phyloP scores from a whole-genome alignment of 2,113 vertebrate species.

The Oplegnathus fasciatus region DNA sequence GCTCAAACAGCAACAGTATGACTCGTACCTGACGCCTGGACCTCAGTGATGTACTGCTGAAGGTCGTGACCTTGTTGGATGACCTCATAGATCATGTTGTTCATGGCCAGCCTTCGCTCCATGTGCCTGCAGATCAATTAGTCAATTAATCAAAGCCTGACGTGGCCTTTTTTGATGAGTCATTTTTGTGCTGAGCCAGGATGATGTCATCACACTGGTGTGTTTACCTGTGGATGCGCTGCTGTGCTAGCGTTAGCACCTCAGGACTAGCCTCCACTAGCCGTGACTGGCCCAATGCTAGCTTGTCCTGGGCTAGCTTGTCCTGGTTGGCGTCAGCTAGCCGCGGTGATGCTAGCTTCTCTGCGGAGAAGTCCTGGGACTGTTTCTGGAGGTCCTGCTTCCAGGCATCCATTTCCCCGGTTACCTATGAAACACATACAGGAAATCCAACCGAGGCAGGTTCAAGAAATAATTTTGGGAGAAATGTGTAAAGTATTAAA shows the following conservation, averaged over 20 bases:
- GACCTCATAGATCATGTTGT: constrained; percentile 98
- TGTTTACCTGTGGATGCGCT: constrained; percentile 88
- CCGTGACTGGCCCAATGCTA: constrained; percentile 67
- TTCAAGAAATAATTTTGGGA: not conserved
- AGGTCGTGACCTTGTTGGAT: constrained; percentile 98
- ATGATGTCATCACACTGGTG: not conserved
- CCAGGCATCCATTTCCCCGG: constrained; percentile 96
- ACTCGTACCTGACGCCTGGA: constrained; percentile 93
- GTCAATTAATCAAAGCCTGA: not conserved
- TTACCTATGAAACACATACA: constrained; percentile 85
- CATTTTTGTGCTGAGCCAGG: not conserved
- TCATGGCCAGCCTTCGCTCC: constrained; percentile 96
- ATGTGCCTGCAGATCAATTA: constrained; percentile 86
- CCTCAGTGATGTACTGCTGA: constrained; percentile 98
- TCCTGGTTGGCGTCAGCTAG: constrained; percentile 79
- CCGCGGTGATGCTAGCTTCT: constrained; percentile 91
- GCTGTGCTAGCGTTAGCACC: constrained; percentile 88
- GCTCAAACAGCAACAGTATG: not conserved
- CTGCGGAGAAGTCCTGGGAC: constrained; percentile 94
- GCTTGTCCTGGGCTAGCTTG: constrained; percentile 72
- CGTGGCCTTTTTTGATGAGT: no score
- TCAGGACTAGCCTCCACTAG: constrained; percentile 73
- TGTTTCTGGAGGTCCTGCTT: constrained; percentile 96
- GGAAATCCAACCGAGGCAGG: not conserved
- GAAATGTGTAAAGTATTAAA: not conserved